phyloP scores from a whole-genome alignment of 2,888 invertebrate genomes.

The Apamea crenata region DNA sequence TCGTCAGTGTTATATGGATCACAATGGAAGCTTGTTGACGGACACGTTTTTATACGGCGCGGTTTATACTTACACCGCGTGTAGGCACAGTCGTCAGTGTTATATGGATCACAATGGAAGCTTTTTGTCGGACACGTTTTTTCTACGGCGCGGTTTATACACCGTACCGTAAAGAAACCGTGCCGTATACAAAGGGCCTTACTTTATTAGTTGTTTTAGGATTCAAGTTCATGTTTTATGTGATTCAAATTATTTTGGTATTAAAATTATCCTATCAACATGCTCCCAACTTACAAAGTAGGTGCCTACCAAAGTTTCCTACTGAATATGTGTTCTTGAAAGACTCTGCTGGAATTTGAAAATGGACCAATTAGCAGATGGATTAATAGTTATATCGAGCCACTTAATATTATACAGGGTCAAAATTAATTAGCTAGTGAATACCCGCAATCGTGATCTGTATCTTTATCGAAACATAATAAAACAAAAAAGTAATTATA shows the following conservation, averaged over 20 bases:
- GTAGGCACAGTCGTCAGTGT: background rate
- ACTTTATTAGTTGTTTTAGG: conserved; percentile 37
- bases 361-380: background rate
- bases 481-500: too few species aligned
- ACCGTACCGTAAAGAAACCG: too few species aligned
- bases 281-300: background rate
- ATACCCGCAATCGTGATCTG: too few species aligned
- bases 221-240: conserved; percentile 7
- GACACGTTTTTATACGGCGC: too few species aligned
- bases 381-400: background rate
- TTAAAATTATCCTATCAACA: background rate
- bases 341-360: background rate
- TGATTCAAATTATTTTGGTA: background rate
- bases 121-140: background rate
- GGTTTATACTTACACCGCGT: background rate
- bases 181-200: background rate
- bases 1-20: too few species aligned
- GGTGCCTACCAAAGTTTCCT: background rate
- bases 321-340: background rate
- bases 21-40: too few species aligned
- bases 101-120: background rate
- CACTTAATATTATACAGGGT: background rate
- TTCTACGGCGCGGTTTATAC: too few species aligned
- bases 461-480: too few species aligned
- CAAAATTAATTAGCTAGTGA: too few species aligned